Evolutionary conservation across 2,888 invertebrate genomes (phyloP), one percentile per base, ranked within the genome.

Genomic region (Monopis laevigella): DNA sequence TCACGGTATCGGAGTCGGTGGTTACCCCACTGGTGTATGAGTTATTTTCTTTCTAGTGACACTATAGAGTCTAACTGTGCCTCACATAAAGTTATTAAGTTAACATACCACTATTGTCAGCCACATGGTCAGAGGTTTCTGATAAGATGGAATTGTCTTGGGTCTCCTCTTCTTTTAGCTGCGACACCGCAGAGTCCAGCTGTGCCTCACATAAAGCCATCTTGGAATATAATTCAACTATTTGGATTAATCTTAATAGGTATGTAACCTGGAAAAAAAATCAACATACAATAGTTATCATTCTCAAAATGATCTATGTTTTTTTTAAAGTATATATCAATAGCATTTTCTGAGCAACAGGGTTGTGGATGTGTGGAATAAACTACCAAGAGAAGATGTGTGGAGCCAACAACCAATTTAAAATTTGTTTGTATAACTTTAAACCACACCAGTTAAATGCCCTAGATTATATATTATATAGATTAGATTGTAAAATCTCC

Each of bases 201-300:
- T 78, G 67, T 41, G 74, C 62, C 51, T 77, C 75, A 41, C 74
- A 75, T 21, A 80, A 54, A 8, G 80, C 80, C 80, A 80, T 78
- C 6, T 39, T 58, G 43, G 11, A 14, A 7, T 21, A 7, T 7
- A 21, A 7, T 21, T 21, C 5, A 7, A 7, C 8, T 21, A 21
- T 21, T 32, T 14, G 6, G 2, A 16, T 32, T 32, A 32, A 11
- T 30, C 8, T 7, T 30, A 32, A 4, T 21, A 7, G 2, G 14
- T 32, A n/a, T 32, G 17, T n/a, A n/a, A n/a, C 32, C 17, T 14
- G 3, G 13, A 30, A 12, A 10, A 7, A 30, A 3, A 30, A 30
- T 12, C 11, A 3, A 30, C 8, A 30, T 13, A 30, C 11, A 27
- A 24, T 7, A 24, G 6, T 7, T 7, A 24, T 7, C 24, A 24